A percentile compares a stretch with the other conserved stretches of the same genome.
These are phyloP conservation scores for Linnaemya vulpina DNA, from an alignment of 2,888 invertebrate genomes.

Conservation along the genomic window DNA sequence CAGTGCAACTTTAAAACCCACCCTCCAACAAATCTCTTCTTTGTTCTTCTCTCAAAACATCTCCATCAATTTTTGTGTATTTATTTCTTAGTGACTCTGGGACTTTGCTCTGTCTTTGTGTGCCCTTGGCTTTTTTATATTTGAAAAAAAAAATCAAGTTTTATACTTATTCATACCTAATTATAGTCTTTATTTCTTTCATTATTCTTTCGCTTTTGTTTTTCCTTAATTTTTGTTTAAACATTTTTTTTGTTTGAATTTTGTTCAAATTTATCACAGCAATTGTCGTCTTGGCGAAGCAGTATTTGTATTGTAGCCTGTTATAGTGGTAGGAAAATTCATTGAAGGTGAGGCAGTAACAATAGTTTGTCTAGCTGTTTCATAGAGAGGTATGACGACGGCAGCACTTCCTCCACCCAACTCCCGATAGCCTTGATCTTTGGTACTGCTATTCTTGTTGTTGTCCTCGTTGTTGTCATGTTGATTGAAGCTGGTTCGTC, in stretches of 20 bases:
- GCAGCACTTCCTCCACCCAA: conserved; percentile 17
- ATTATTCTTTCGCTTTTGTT: conserved; percentile 32
- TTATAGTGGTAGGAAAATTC: conserved; percentile 75
- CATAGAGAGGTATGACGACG: conserved; percentile 51
- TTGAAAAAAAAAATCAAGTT: conserved; percentile 42
- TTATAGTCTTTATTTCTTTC: conserved; percentile 66
- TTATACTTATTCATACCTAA: conserved; percentile 64
- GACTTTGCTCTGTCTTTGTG: conserved; percentile 12
- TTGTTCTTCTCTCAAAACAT: not conserved
- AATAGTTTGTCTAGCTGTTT: conserved; percentile 75
- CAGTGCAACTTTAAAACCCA: not conserved
- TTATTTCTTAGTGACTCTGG: conserved; percentile 24
- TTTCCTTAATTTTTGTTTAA: conserved; percentile 44
- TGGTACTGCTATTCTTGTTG: conserved; percentile 65
- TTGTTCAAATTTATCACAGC: conserved; percentile 74
- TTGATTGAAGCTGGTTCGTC: conserved; percentile 70
- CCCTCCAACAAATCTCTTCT: not conserved
- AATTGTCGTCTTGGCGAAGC: conserved; percentile 76
- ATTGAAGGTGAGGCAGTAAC: conserved; percentile 77
- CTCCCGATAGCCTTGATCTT: conserved; percentile 73
- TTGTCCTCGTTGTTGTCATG: conserved; percentile 69
- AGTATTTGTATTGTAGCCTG: conserved; percentile 74
- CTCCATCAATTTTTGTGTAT: not conserved
- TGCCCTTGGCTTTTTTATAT: conserved; percentile 33
- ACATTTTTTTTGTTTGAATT: conserved; percentile 22